Percentiles rank a stretch among this genome's conserved stretches.
phyloP scores from a whole-genome alignment of 2,113 vertebrate species.

The Podilymbus podiceps region DNA sequence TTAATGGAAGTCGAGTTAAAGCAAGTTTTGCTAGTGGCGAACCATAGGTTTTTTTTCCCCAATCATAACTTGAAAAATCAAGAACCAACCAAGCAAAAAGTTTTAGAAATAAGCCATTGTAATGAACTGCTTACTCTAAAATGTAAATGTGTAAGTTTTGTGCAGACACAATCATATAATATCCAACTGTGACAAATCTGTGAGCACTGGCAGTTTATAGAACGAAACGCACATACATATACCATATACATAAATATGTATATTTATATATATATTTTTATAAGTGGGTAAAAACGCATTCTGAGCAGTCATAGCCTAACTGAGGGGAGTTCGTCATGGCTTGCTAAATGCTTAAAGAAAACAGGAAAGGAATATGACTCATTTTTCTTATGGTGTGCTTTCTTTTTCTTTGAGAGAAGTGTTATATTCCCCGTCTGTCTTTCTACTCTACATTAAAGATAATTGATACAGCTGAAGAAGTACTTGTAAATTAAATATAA shows the following conservation, averaged over 20 bases:
- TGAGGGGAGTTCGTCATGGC: neutral
- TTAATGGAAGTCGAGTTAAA: neutral
- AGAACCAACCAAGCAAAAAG: accelerated
- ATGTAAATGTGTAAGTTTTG: neutral
- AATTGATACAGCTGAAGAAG: slow-evolving; percentile 10
- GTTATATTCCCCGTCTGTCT: neutral
- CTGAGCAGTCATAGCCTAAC: neutral
- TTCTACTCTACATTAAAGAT: neutral
- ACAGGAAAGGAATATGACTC: neutral
- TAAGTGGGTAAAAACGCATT: neutral
- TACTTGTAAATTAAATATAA: slow-evolving; percentile 28
- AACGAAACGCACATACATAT: neutral
- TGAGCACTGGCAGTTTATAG: neutral
- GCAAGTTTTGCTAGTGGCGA: neutral
- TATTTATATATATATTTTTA: neutral
- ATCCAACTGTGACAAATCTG: neutral
- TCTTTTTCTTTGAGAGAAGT: neutral
- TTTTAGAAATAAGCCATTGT: neutral
- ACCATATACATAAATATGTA: neutral
- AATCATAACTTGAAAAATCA: neutral
- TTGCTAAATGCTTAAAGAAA: neutral
- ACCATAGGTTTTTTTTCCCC: accelerated
- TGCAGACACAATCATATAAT: neutral
- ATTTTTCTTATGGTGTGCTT: neutral
- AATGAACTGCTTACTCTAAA: neutral